These are phyloP conservation scores for Spodoptera litura DNA, from an alignment of 1,140 invertebrate genomes.

Conservation along the genomic window DNA sequence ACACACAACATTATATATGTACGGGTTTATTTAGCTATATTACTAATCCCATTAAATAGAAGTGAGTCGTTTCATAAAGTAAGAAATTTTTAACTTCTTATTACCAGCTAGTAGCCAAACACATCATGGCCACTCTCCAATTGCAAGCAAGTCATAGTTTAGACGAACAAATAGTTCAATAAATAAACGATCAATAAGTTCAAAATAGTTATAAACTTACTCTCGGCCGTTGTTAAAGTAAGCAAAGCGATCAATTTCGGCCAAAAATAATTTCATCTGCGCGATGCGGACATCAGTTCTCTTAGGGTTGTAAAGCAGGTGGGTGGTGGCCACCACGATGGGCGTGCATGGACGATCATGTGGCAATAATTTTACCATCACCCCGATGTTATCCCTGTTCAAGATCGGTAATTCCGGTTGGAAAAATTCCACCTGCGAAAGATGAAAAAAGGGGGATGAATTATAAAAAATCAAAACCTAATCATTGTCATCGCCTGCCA, in stretches of 20 bases:
- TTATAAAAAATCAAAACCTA: too few species aligned
- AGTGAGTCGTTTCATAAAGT: too few species aligned
- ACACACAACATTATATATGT: background rate
- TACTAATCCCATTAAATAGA: too few species aligned
- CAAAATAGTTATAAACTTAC: constrained; percentile 54
- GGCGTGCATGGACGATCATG: constrained; percentile 81
- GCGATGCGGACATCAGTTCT: constrained; percentile 95
- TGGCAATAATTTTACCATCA: constrained; percentile 91
- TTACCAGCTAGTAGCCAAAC: too few species aligned
- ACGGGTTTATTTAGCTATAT: too few species aligned
- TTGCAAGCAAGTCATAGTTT: too few species aligned
- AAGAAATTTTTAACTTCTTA: too few species aligned
- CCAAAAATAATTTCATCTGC: constrained; percentile 92
- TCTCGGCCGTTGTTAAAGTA: constrained; percentile 81
- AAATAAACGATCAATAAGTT: too few species aligned
- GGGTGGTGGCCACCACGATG: constrained; percentile 95
- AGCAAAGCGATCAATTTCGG: constrained; percentile 93
- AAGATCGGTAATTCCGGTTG: constrained; percentile 87
- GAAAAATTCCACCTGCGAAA: constrained; percentile 85
- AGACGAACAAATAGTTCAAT: too few species aligned
- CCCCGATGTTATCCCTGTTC: constrained; percentile 94
- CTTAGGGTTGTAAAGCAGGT: constrained; percentile 96
- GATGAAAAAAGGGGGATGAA: constrained; percentile 49
- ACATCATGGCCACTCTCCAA: too few species aligned
- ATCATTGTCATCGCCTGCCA: too few species aligned